phyloP scores from a whole-genome alignment of 2,797 vertebrate genomes.

The Streptopelia turtur region DNA sequence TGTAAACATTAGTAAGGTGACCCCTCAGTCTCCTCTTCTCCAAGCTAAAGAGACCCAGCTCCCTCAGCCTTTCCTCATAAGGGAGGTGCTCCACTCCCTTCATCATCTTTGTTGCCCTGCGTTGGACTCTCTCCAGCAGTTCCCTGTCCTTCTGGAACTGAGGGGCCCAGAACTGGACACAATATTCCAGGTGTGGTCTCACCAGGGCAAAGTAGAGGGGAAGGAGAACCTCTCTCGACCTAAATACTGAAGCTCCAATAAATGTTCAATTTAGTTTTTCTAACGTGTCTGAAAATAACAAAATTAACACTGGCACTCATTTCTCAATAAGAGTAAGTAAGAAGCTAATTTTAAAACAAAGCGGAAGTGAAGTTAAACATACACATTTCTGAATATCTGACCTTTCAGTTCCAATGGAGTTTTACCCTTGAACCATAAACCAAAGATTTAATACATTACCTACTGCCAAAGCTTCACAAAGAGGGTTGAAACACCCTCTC shows the following conservation, averaged over 20 bases:
- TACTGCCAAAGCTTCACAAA: conserved; percentile 54
- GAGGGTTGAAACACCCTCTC: conserved; percentile 66
- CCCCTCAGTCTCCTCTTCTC: too few relatives aligned
- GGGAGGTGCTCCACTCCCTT: too few relatives aligned
- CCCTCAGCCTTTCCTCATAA: too few relatives aligned
- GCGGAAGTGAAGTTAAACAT: background rate
- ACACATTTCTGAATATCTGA: background rate
- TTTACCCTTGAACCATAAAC: conserved; percentile 17
- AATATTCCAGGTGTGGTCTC: too few relatives aligned
- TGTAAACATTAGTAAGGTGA: too few relatives aligned
- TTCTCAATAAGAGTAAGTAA: background rate
- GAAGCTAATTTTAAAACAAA: conserved; percentile 12
- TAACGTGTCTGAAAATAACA: conserved; percentile 6
- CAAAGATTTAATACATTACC: conserved; percentile 56
- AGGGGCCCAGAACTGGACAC: too few relatives aligned
- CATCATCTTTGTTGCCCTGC: too few relatives aligned
- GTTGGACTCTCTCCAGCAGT: too few relatives aligned
- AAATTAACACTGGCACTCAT: background rate
- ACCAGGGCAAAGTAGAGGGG: too few relatives aligned
- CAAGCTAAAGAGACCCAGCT: too few relatives aligned
- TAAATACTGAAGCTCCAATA: background rate
- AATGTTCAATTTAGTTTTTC: background rate
- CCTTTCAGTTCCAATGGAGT: conserved; percentile 3
- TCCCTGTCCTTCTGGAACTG: too few relatives aligned
- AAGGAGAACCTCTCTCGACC: too few relatives aligned